Base-by-base conservation (phyloP, 2,797 vertebrate genomes). In the Pantherophis alleghaniensis region DNA sequence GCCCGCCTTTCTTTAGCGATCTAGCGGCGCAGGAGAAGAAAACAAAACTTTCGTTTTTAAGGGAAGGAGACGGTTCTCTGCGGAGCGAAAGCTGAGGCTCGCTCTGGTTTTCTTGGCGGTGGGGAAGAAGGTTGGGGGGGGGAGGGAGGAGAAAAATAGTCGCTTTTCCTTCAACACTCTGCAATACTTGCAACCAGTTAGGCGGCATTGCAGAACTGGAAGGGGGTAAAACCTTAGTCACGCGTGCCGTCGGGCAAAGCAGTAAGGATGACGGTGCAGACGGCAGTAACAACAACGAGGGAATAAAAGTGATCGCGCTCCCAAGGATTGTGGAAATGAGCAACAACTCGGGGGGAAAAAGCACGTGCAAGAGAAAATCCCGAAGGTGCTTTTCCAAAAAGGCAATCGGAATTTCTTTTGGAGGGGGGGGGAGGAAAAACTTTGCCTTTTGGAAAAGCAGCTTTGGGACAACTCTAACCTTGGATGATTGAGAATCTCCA, bases 241-340 rank as follows among this genome's bases (percentile, higher is more conserved):
- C 0, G 11, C 88, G 32, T 9, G 4, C 79, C 7, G 57, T 10
- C 51, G 6, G 22, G 2, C 22, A 2, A 42, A 86, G 3, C 7
- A 47, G 42, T 2, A 83, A 55, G 32, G 6, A 22, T 28, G 55
- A 1, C 20, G 4, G 16, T 51, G 83, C 90, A 11, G 2, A 10
- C 2, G 59, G 11, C n/a, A 7, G 53, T 60, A n/a, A 55, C 26
- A 1, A 1, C 1, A 1, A 60, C 13, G 13, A 0, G 53, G 37
- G 51, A 1, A 53, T 51, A 32, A 57, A 53, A 53, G 28, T 63
- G 47, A 55, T 42, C 53, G 3, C 18, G 24, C 1, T 53, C 42
- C 7, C n/a, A 56, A 69, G 10, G 24, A 5, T 14, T 61, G 74
- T 79, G 74, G 74, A 42, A 42, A 79, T 55, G 86, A 87, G 24